Percentiles rank a stretch among this genome's conserved stretches.
Evolutionary conservation across 2,113 vertebrate genomes (phyloP).

Genomic region (Petroica traversi): DNA sequence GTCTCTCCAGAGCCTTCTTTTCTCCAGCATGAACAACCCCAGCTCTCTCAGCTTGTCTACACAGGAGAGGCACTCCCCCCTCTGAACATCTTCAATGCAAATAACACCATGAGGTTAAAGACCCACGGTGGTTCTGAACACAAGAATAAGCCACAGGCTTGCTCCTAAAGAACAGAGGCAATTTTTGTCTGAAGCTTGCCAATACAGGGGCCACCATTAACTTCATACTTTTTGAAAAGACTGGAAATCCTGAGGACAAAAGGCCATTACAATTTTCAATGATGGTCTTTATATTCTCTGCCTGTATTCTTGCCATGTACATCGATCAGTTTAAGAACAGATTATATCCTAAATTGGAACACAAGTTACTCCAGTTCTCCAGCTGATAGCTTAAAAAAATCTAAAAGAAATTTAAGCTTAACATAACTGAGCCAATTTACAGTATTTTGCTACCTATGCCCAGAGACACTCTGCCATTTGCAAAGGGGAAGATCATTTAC

Average conservation of each 20-base stretch:
- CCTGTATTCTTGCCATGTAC: not conserved
- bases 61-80: accelerated
- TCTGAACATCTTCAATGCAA: not conserved
- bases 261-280: not conserved
- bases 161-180: not conserved
- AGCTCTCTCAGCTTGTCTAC: not conserved
- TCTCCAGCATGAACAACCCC: not conserved
- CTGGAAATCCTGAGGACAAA: not conserved
- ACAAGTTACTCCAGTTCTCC: not conserved
- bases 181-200: not conserved
- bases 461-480: not conserved
- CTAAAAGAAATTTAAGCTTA: not conserved
- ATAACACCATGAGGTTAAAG: not conserved
- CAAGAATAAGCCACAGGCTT: not conserved
- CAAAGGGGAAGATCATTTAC: not conserved
- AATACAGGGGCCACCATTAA: not conserved
- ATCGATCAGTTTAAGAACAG: not conserved
- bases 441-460: not conserved
- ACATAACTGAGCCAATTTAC: not conserved
- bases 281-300: not conserved
- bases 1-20: not conserved
- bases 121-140: not conserved
- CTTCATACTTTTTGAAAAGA: not conserved
- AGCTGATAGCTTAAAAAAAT: not conserved
- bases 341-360: not conserved